phyloP scores from a whole-genome alignment of 2,797 vertebrate genomes.

The Selene dorsalis region DNA sequence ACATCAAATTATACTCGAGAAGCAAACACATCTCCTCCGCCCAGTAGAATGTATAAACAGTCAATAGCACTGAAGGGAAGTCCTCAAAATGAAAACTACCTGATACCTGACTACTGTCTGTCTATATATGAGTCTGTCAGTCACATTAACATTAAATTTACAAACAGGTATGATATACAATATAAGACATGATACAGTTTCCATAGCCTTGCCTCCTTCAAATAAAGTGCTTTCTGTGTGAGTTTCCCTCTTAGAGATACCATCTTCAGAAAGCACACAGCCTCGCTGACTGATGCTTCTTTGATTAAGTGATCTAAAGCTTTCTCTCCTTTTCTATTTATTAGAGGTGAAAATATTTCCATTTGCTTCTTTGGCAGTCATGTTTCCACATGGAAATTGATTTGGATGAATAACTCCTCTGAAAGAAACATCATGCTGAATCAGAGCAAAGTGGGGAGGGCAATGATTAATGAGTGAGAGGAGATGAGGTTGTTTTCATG shows the following conservation, averaged over 20 bases:
- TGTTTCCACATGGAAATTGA: constrained; percentile 32
- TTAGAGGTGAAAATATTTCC: constrained; percentile 16
- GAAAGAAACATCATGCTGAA: constrained; percentile 47
- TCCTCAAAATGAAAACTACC: neutral
- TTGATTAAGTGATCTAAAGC: neutral
- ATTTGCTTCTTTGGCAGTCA: neutral
- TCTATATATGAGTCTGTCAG: constrained; percentile 22
- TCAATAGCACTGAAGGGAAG: neutral
- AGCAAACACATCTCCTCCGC: neutral
- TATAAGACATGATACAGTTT: neutral
- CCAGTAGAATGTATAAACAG: neutral
- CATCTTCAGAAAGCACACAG: neutral
- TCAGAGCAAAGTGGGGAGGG: constrained; percentile 35
- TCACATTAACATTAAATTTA: constrained; percentile 3
- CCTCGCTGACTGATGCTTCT: neutral
- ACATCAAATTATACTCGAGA: neutral
- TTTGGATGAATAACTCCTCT: constrained; percentile 36
- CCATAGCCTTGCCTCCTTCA: neutral
- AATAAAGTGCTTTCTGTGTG: neutral
- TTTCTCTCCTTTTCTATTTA: neutral
- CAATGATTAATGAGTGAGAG: constrained; percentile 46
- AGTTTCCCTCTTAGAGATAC: neutral
- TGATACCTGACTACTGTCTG: neutral
- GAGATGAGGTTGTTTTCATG: constrained; percentile 28
- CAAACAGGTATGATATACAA: neutral